Conservation (phyloP, 2,797 vertebrate species). For the Fundulus diaphanus region DNA sequence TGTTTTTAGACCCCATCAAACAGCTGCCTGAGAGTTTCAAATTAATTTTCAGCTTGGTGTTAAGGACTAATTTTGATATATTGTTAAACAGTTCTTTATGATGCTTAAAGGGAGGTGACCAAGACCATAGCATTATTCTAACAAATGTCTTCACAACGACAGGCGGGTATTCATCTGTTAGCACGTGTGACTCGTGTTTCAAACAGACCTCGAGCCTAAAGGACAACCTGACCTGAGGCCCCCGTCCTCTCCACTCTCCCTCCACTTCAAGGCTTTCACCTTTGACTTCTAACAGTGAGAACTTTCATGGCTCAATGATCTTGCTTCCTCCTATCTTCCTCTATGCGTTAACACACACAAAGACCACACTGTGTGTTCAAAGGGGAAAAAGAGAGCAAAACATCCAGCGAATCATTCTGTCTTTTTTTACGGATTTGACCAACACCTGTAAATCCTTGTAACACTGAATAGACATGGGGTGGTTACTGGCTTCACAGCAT, state of each 20-base stretch:
- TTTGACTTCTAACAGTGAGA: conserved; percentile 62
- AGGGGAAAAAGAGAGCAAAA: conserved; percentile 2
- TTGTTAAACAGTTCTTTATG: neutral
- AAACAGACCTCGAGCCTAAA: conserved; percentile 42
- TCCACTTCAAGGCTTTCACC: conserved; percentile 61
- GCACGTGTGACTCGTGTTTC: conserved; percentile 33
- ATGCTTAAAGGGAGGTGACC: neutral
- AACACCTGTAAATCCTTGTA: neutral
- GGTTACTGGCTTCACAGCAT: neutral
- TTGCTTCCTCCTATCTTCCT: conserved; percentile 21
- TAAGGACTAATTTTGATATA: neutral
- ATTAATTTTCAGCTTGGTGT: neutral
- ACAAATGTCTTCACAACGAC: neutral
- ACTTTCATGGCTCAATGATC: conserved; percentile 52
- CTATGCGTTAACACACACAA: conserved; percentile 19
- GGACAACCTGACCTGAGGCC: conserved; percentile 50
- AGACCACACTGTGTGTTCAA: neutral
- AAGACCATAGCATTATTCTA: neutral
- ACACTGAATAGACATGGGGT: neutral
- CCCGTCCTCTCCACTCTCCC: conserved; percentile 24
- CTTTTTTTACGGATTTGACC: neutral
- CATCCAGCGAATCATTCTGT: neutral
- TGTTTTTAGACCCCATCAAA: neutral
- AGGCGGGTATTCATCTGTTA: neutral
- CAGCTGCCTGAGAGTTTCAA: neutral